These are phyloP conservation scores for Cecidostiba fungosa DNA, from an alignment of 2,888 invertebrate genomes.

Conservation along the genomic window DNA sequence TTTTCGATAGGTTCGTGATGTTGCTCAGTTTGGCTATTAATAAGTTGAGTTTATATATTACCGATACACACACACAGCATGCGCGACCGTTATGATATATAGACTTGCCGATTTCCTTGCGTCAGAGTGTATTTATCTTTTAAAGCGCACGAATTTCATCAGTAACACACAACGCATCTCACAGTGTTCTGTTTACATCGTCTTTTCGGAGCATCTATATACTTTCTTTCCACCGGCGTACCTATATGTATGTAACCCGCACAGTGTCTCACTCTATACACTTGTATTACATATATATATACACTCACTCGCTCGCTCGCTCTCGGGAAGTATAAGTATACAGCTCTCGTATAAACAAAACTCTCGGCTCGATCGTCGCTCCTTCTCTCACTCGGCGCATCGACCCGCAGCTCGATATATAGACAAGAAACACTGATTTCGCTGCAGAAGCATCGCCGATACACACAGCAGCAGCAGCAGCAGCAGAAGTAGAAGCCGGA, in stretches of 20 bases:
- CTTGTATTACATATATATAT: no score
- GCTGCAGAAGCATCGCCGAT: not conserved
- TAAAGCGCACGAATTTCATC: not conserved
- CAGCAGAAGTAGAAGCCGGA: slow-evolving; percentile 40
- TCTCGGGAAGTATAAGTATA: not conserved
- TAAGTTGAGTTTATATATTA: no score
- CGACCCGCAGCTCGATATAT: slow-evolving; percentile 16
- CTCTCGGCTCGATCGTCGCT: slow-evolving; percentile 22
- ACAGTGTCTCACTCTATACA: not conserved
- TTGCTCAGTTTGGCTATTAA: not conserved
- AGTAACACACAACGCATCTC: not conserved
- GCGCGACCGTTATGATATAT: slow-evolving; percentile 1
- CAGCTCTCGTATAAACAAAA: not conserved
- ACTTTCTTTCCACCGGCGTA: not conserved
- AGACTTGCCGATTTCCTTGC: not conserved
- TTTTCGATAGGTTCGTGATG: not conserved
- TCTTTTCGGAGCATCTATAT: not conserved
- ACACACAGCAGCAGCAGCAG: not conserved
- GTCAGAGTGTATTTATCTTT: not conserved
- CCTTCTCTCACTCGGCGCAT: slow-evolving; percentile 37
- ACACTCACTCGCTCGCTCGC: not conserved
- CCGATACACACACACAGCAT: not conserved
- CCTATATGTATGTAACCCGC: not conserved
- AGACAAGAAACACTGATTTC: not conserved
- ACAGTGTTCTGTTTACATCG: not conserved